Evolutionary conservation across 37 sponge, comb jelly and placozoan genomes (phyloP), one percentile per base, ranked within the genome.

Genomic region (Cladorhizidae sp.): DNA sequence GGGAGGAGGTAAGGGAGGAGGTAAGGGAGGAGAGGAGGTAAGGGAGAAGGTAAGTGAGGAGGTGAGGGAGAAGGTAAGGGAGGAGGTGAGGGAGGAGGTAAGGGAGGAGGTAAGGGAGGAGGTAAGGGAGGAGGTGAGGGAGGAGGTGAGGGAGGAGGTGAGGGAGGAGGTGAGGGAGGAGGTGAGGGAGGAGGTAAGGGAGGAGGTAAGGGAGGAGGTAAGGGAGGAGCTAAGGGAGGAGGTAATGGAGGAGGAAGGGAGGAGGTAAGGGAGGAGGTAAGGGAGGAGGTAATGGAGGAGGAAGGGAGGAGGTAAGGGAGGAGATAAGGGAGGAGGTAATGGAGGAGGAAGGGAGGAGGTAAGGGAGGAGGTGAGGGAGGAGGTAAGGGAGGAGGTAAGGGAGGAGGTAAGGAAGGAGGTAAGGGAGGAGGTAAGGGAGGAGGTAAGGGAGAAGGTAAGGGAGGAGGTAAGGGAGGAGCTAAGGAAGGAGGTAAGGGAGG

Each of bases 181-280:
- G 22, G 38, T 29, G 72, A 69, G 68, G 69, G 55, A 51, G 55
- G 72, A 26, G 32, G 74, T 32, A 45, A 45, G 45, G 37, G 82
- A 82, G 73, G 74, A 73, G 64, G 64, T 3, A 3, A 52, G 21
- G 82, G 63, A 33, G 45, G 78, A 41, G 28, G 78, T n/a, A 28
- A 45, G n/a, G 74, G 26, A 73, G 31, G 62, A 61, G 62, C 5
- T 7, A 5, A 61, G 29, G 62, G 62, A 28, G 62, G 15, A n/a
- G n/a, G n/a, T n/a, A n/a, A n/a, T n/a, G 82, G 28, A 2, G 32
- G 45, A 75, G 72, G 42, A 36, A 52, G 49, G 9, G 49, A 45
- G 49, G 63, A 57, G 12, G 15, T 17, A 40, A 65, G 40, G 18
- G 26, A 26, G 22, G 22, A 31, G 14, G 40, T 33, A 21, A 54